Evolutionary conservation across 2,113 vertebrate species (phyloP).

Genomic region (Peromyscus leucopus): DNA sequence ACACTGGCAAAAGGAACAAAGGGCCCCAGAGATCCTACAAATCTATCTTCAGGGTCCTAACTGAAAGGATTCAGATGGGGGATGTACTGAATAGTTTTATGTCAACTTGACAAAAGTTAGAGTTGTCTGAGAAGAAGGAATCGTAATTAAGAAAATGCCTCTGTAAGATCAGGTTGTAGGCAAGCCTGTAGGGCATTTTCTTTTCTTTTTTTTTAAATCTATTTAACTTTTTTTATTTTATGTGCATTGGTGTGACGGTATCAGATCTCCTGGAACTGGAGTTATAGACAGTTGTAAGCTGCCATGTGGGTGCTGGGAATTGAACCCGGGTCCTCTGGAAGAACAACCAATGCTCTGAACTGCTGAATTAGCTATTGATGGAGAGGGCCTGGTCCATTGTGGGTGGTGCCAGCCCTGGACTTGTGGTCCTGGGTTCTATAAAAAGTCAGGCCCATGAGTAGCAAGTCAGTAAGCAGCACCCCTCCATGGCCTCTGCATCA

Average conservation of each 20-base stretch:
- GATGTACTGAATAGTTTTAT: not conserved
- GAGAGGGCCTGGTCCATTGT: not conserved
- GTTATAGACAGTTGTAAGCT: no score
- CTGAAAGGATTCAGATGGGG: not conserved
- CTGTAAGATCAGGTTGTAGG: not conserved
- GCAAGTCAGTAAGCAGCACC: not conserved
- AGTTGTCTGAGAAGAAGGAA: not conserved
- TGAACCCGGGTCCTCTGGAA: no score
- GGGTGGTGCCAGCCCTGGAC: no score
- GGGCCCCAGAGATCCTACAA: not conserved
- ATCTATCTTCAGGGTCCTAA: not conserved
- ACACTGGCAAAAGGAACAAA: not conserved
- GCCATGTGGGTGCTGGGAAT: no score
- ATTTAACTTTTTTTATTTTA: no score
- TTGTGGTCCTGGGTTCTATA: not conserved
- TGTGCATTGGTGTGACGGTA: no score
- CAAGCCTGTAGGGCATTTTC: not conserved
- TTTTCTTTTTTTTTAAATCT: no score
- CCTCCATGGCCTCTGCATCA: not conserved
- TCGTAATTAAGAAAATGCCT: not conserved
- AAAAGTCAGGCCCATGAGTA: not conserved
- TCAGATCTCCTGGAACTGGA: no score
- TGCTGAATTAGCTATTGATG: not conserved
- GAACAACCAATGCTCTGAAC: no score
- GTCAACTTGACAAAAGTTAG: not conserved